Percentiles rank a stretch among this genome's conserved stretches.
phyloP scores from a whole-genome alignment of 2,113 vertebrate species.

The Mormoops blainvillei region DNA sequence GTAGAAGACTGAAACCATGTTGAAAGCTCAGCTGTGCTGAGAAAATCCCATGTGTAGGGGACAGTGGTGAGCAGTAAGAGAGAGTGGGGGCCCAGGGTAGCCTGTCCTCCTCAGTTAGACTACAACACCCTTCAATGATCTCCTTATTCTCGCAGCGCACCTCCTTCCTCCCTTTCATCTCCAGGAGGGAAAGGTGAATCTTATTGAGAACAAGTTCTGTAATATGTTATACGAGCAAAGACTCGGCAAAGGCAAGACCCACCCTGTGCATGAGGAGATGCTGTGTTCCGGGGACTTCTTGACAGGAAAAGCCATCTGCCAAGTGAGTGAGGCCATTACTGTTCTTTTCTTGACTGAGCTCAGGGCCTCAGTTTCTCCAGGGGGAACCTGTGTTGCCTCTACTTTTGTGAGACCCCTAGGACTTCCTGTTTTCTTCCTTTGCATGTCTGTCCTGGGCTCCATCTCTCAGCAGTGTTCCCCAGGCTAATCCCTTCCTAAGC shows the following conservation, averaged over 20 bases:
- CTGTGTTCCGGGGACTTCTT: constrained; percentile 38
- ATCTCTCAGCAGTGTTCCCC: neutral
- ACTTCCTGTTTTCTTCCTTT: neutral
- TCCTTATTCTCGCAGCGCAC: neutral
- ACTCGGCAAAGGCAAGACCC: neutral
- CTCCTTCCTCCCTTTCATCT: constrained; percentile 39
- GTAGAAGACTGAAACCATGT: neutral
- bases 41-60: neutral
- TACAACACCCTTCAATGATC: neutral
- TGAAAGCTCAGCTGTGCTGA: neutral
- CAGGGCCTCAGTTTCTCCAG: neutral
- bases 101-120: too few species aligned
- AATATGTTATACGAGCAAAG: neutral
- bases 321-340: neutral
- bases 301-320: constrained; percentile 48
- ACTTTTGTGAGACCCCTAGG: neutral
- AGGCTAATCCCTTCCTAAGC: neutral
- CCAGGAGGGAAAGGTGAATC: constrained; percentile 49
- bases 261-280: constrained; percentile 31
- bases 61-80: neutral
- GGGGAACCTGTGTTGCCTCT: neutral
- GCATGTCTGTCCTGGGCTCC: neutral
- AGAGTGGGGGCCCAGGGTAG: neutral
- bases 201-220: constrained; percentile 42
- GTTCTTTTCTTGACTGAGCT: neutral